Conservation (phyloP, 2,888 invertebrate species). For the Nasonovia ribisnigri region DNA sequence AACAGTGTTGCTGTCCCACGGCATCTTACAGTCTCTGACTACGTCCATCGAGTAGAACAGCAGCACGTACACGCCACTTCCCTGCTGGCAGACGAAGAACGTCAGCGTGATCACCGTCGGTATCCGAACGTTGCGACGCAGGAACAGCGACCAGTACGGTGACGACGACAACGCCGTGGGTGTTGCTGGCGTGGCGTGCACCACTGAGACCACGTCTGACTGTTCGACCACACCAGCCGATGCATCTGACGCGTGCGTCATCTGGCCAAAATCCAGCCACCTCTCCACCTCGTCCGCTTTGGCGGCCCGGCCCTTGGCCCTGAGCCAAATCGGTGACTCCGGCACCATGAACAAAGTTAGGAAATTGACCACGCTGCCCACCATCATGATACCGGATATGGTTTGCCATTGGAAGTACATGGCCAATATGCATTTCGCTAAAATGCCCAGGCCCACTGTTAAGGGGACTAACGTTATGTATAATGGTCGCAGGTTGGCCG, state of each 20-base stretch:
- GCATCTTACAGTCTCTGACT: neutral
- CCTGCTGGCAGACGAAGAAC: conserved; percentile 52
- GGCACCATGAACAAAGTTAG: conserved; percentile 42
- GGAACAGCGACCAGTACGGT: conserved; percentile 31
- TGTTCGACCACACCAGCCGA: neutral
- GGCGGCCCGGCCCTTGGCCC: neutral
- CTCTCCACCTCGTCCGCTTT: conserved; percentile 9
- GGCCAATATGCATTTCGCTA: conserved; percentile 12
- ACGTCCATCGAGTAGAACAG: conserved; percentile 48
- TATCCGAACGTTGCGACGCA: conserved; percentile 37
- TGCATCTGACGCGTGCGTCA: neutral
- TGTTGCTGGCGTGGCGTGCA: neutral
- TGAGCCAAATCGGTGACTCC: conserved; percentile 63
- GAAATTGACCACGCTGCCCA: neutral
- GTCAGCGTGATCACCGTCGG: conserved; percentile 20
- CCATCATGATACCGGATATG: conserved; percentile 25
- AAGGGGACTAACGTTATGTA: conserved; percentile 26
- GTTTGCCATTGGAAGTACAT: conserved; percentile 40
- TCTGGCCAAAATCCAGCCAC: neutral
- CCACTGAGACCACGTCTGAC: neutral
- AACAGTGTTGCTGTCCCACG: conserved; percentile 8
- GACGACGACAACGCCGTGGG: neutral
- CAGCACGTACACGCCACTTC: conserved; percentile 58
- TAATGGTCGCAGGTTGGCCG: conserved; percentile 35
- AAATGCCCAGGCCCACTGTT: conserved; percentile 38